A percentile compares a stretch with the other conserved stretches of the same genome.
Conservation (phyloP, 2,797 vertebrate genomes). For the Pseudocheirus occidentalis region DNA sequence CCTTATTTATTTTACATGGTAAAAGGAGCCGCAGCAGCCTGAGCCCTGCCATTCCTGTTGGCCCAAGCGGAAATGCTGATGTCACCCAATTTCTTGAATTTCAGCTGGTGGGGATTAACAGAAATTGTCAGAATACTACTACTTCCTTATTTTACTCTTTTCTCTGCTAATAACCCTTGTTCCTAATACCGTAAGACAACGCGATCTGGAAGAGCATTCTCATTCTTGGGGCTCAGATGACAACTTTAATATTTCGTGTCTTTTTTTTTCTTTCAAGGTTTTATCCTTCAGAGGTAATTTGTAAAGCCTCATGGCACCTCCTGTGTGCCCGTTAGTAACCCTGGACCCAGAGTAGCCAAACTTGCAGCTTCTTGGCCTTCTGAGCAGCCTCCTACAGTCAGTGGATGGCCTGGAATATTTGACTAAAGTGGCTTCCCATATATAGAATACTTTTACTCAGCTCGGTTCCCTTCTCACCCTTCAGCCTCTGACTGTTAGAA, state of each 20-base stretch:
- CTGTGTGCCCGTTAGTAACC: slow-evolving; percentile 49
- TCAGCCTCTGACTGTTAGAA: slow-evolving; percentile 50
- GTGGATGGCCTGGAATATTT: slow-evolving; percentile 68
- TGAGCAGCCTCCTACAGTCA: slow-evolving; percentile 35
- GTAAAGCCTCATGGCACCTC: neutral
- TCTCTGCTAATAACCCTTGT: slow-evolving; percentile 63
- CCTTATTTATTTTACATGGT: slow-evolving; percentile 32
- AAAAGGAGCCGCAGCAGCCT: slow-evolving; percentile 56
- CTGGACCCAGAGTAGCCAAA: slow-evolving; percentile 32
- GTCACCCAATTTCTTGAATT: slow-evolving; percentile 66
- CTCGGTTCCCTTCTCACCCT: slow-evolving; percentile 35
- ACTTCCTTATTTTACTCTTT: slow-evolving; percentile 61
- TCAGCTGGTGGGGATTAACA: slow-evolving; percentile 79
- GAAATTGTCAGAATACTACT: slow-evolving; percentile 69
- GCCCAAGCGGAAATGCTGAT: slow-evolving; percentile 63
- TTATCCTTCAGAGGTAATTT: slow-evolving; percentile 52
- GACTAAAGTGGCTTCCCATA: slow-evolving; percentile 72
- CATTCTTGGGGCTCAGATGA: slow-evolving; percentile 59
- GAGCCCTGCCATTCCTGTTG: slow-evolving; percentile 54
- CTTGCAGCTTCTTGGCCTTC: slow-evolving; percentile 24
- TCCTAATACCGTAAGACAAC: slow-evolving; percentile 42
- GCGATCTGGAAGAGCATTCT: slow-evolving; percentile 60
- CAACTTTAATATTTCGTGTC: slow-evolving; percentile 54
- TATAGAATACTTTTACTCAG: slow-evolving; percentile 70
- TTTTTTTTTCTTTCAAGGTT: neutral